These are phyloP conservation scores for Mechanitis messenoides DNA, from an alignment of 2,888 invertebrate genomes.

Conservation along the genomic window DNA sequence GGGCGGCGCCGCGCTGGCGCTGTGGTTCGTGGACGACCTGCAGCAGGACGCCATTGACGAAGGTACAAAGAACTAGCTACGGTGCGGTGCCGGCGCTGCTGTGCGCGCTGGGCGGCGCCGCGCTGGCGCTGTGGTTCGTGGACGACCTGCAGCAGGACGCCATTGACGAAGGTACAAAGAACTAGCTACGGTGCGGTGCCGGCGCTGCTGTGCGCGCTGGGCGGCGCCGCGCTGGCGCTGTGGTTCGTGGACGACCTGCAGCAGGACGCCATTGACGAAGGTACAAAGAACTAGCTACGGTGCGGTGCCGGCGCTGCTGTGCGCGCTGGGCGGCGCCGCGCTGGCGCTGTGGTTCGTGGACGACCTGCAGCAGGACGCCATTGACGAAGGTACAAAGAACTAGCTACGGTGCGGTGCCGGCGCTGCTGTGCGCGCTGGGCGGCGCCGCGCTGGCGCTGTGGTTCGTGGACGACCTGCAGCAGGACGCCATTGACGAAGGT, in stretches of 20 bases:
- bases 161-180: slow-evolving; percentile 70
- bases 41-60: slow-evolving; percentile 56
- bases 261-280: slow-evolving; percentile 58
- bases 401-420: slow-evolving; percentile 61
- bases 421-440: slow-evolving; percentile 76
- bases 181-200: no score
- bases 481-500: slow-evolving; percentile 64
- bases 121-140: slow-evolving; percentile 77
- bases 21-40: slow-evolving; percentile 75
- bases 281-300: no score
- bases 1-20: slow-evolving; percentile 74
- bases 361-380: slow-evolving; percentile 49
- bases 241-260: slow-evolving; percentile 73
- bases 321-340: slow-evolving; percentile 76
- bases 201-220: slow-evolving; percentile 76
- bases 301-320: slow-evolving; percentile 69
- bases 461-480: slow-evolving; percentile 65
- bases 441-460: slow-evolving; percentile 78
- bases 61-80: no score
- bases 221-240: slow-evolving; percentile 75
- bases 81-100: slow-evolving; percentile 70
- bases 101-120: slow-evolving; percentile 77
- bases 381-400: slow-evolving; percentile 72
- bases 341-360: slow-evolving; percentile 78
- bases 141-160: slow-evolving; percentile 54